Base-by-base conservation (phyloP, 2,113 vertebrate genomes). In the Coryphaenoides rupestris region DNA sequence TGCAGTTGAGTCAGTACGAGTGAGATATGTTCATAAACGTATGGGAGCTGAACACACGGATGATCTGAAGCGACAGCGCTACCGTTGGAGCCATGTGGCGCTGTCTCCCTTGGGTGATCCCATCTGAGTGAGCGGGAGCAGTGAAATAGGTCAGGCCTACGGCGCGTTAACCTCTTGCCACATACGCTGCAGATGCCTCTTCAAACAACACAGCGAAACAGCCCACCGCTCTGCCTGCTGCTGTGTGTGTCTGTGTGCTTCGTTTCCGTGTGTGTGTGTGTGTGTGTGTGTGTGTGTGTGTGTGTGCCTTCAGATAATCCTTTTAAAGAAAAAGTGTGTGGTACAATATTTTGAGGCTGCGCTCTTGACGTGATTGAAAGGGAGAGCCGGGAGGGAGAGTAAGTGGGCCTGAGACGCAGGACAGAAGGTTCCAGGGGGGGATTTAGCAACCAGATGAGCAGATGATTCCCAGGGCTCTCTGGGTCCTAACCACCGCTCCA, bases 81-180 rank as follows among this genome's bases (percentile, higher is more conserved):
- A 50, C 14, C 52, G 59, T 10, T 54, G 16, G 22, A 76, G 60
- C 40, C 28, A 40, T 63, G 46, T 47, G 60, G 60, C 68, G 68
- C n/a, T 21, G 19, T 58, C 70, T 57, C 46, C 26, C 19, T 23
- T 12, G 16, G 7, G 62, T 33, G 57, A 73, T 16, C 53, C 62
- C 54, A 58, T 72, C 57, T 68, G 23, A 45, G 68, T 63, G 22
- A 53, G 55, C 50, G 62, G 68, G 52, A 70, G 22, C 55, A 66
- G 47, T 72, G 19, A 86, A 80, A 69, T 84, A 79, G 78, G 74
- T 85, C 82, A 82, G 56, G 81, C 72, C 74, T 67, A 70, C 70
- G 68, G 19, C 71, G 73, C 74, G 75, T 69, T 82, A 86, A 86
- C 74, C 80, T 81, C 76, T 67, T 77, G 53, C 55, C 57, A 63